A percentile compares a stretch with the other conserved stretches of the same genome.
Evolutionary conservation across 2,888 invertebrate genomes (phyloP).

Genomic region (Pollenia labialis): DNA sequence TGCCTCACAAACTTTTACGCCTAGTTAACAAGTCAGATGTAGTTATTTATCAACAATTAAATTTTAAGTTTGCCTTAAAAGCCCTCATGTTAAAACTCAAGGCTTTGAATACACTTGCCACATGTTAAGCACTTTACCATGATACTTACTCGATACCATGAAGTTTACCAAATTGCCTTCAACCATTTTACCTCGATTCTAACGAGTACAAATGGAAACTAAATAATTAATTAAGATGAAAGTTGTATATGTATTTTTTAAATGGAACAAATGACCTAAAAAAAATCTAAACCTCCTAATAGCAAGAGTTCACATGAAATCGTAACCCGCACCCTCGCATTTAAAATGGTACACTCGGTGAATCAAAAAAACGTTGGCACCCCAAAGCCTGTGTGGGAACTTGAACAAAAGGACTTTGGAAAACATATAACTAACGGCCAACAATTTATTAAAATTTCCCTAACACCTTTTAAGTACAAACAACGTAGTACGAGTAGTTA

Average conservation of each 20-base stretch:
- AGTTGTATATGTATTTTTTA: conserved; percentile 8
- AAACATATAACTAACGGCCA: neutral
- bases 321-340: neutral
- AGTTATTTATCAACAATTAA: conserved; percentile 14
- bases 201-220: conserved; percentile 4
- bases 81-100: conserved; percentile 29
- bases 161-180: neutral
- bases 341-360: neutral
- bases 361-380: neutral
- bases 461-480: neutral
- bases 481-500: no score
- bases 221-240: conserved; percentile 39
- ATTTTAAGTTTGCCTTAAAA: neutral
- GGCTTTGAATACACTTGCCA: conserved; percentile 10
- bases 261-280: conserved; percentile 44
- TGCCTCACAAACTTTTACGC: neutral
- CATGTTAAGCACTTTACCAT: conserved; percentile 15
- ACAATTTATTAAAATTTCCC: conserved; percentile 2
- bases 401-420: neutral
- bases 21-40: neutral
- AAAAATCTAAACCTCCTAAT: neutral
- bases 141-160: neutral
- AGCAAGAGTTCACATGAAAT: neutral
- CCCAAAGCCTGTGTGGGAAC: neutral
- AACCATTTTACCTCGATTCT: neutral